Percentiles rank a stretch among this genome's conserved stretches.
phyloP scores from a whole-genome alignment of 2,113 vertebrate genomes.

The Xiphophorus hellerii region DNA sequence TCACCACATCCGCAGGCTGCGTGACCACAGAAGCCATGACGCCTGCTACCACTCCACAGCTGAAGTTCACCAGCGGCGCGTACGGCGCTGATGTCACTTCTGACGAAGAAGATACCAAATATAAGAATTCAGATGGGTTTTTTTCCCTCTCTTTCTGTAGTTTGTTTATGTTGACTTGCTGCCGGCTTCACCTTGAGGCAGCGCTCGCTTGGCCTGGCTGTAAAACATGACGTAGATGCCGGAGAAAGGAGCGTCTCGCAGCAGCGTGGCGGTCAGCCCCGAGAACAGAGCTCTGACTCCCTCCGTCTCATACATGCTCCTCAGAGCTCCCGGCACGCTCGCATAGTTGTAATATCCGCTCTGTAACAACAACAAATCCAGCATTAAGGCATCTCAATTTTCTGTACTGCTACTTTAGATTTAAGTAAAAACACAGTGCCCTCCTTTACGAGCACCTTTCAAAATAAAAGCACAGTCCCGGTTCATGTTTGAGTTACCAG shows the following conservation, averaged over 20 bases:
- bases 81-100: conserved; percentile 80
- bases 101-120: conserved; percentile 46
- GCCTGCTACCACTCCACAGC: conserved; percentile 90
- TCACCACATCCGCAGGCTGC: conserved; percentile 95
- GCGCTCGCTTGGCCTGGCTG: conserved; percentile 86
- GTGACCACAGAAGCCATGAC: conserved; percentile 92
- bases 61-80: conserved; percentile 86
- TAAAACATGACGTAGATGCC: conserved; percentile 99
- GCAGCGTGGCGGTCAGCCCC: conserved; percentile 90
- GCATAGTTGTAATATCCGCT: conserved; percentile 89
- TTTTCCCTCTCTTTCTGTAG: neutral
- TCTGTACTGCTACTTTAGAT: neutral
- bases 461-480: too few species aligned
- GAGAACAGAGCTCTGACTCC: conserved; percentile 90
- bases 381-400: neutral
- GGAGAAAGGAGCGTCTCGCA: conserved; percentile 94
- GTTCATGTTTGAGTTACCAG: too few species aligned
- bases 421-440: too few species aligned
- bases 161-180: neutral
- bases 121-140: neutral
- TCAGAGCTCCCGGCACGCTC: conserved; percentile 86
- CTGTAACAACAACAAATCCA: conserved; percentile 66
- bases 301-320: conserved; percentile 87
- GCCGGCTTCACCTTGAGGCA: conserved; percentile 77
- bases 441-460: too few species aligned